Evolutionary conservation across 2,888 invertebrate species (phyloP).

Genomic region (Lutraria lutraria): DNA sequence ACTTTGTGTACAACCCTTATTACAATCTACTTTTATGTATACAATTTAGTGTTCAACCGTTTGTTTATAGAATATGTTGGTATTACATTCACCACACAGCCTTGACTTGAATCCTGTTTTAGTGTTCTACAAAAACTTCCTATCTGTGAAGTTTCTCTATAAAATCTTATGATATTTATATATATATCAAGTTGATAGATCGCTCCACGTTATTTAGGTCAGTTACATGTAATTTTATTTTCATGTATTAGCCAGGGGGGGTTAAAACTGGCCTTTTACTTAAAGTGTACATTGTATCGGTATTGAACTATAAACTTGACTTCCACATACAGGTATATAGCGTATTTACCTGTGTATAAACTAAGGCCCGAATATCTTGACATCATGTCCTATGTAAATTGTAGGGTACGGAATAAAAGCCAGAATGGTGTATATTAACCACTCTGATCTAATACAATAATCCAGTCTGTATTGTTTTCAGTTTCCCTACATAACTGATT

Average conservation of each 20-base stretch:
- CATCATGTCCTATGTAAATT: slow-evolving; percentile 39
- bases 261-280: slow-evolving; percentile 37
- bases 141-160: not conserved
- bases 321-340: slow-evolving; percentile 33
- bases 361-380: slow-evolving; percentile 24
- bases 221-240: slow-evolving; percentile 28
- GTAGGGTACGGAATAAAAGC: not conserved
- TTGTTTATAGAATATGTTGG: not conserved
- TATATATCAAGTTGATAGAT: not conserved
- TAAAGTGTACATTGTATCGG: slow-evolving; percentile 16
- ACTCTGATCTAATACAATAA: not conserved
- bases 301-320: slow-evolving; percentile 45
- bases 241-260: slow-evolving; percentile 31
- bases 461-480: not conserved
- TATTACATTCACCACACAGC: not conserved
- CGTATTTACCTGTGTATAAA: slow-evolving; percentile 38
- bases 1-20: not conserved
- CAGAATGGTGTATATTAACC: not conserved
- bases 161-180: slow-evolving; percentile 8
- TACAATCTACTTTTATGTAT: not conserved
- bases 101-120: not conserved
- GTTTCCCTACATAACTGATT: not conserved
- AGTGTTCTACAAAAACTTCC: slow-evolving; percentile 5
- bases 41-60: not conserved
- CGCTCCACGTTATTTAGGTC: slow-evolving; percentile 8